Evolutionary conservation across 1,140 invertebrate genomes (phyloP), one percentile per base, ranked within the genome.

Genomic region (Ylistrum balloti): DNA sequence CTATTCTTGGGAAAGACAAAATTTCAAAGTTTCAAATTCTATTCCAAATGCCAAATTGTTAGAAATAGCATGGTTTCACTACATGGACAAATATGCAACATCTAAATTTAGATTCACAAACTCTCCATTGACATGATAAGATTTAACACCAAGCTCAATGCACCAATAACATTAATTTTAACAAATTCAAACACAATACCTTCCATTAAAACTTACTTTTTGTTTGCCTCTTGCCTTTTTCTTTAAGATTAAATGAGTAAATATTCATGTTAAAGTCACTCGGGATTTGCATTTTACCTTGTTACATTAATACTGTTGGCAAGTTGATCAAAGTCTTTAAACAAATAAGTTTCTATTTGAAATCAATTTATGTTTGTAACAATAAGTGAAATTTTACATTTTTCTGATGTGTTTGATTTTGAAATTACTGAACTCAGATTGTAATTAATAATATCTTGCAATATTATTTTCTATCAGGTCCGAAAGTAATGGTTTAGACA

Each of bases 171-270:
- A 56, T 7, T 56, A 56, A 56, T n/a, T 28, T 22, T 28, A 74
- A 74, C 5, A 38, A 5, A 38, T 13, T 38, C 5, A 38, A 7
- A 38, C 13, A 38, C 35, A 38, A 38, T 38, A 74, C 56, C 56
- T 74, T 45, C 9, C 56, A 28, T 9, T 3, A 22, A 11, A n/a
- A 74, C 56, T 74, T 74, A 74, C 56, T 28, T n/a, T 74, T 28
- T 74, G 22, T 74, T 74, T 74, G 56, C 56, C 56, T 28, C 56
- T n/a, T n/a, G 56, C 2, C 56, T 74, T 74, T 74, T 74, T 74
- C 56, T 74, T 74, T n/a, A 74, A 74, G 56, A 74, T 74, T 28
- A 74, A 74, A 74, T 74, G 22, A 74, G 56, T 74, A 74, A 1
- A 74, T 74, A 74, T 9, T 74, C 28, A 74, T 74, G n/a, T 74